Percentiles rank a stretch among this genome's conserved stretches.
Evolutionary conservation across 2,888 invertebrate genomes (phyloP).

Genomic region (Dichetophora obliterata): DNA sequence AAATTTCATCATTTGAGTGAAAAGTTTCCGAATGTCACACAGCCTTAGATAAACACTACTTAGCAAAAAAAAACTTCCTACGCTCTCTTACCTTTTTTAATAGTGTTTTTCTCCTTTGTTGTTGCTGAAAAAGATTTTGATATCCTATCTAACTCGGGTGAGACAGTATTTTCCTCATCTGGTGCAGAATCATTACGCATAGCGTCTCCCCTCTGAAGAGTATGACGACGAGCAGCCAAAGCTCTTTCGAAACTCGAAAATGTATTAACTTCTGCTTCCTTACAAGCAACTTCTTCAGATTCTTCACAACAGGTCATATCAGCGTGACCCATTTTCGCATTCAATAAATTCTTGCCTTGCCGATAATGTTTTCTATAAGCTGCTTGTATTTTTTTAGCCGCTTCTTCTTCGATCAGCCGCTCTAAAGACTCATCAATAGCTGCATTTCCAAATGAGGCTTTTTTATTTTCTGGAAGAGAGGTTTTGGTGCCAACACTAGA

Average conservation of each 20-base stretch:
- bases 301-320: neutral
- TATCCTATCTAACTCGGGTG: neutral
- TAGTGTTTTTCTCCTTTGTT: no score
- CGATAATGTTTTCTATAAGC: slow-evolving; percentile 52
- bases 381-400: slow-evolving; percentile 57
- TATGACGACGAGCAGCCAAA: slow-evolving; percentile 63
- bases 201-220: slow-evolving; percentile 67
- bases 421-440: slow-evolving; percentile 67
- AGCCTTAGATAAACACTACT: no score
- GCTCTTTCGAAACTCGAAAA: slow-evolving; percentile 55
- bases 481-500: slow-evolving; percentile 60
- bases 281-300: neutral
- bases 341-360: slow-evolving; percentile 45
- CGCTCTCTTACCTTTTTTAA: no score
- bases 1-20: no score
- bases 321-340: neutral
- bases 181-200: slow-evolving; percentile 66
- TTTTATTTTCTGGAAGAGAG: slow-evolving; percentile 53
- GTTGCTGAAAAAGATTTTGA: no score
- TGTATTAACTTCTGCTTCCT: slow-evolving; percentile 30
- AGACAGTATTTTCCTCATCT: slow-evolving; percentile 57
- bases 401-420: slow-evolving; percentile 60
- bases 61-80: no score
- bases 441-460: slow-evolving; percentile 64
- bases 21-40: no score